A percentile compares a stretch with the other conserved stretches of the same genome.
phyloP scores from a whole-genome alignment of 2,888 invertebrate genomes.

The Lithosia quadra region DNA sequence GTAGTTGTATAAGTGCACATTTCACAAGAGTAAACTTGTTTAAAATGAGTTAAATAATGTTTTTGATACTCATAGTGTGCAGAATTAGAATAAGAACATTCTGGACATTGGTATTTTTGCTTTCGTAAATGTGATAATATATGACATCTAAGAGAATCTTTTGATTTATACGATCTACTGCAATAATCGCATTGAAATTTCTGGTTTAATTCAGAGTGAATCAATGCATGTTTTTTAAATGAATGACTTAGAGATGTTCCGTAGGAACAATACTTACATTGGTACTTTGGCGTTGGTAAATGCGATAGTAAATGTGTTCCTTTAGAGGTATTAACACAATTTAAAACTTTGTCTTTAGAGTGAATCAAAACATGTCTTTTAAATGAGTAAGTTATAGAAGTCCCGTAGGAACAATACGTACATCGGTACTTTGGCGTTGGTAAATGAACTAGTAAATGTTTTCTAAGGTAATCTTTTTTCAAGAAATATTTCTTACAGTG shows the following conservation, averaged over 20 bases:
- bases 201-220: too few relatives aligned
- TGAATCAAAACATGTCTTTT: background rate
- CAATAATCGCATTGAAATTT: too few relatives aligned
- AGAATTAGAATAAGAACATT: too few relatives aligned
- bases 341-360: background rate
- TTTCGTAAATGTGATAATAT: background rate
- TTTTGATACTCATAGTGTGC: too few relatives aligned
- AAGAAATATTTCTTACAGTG: background rate
- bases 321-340: too few relatives aligned
- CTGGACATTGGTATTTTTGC: too few relatives aligned
- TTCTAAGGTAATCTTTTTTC: background rate
- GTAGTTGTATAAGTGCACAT: too few relatives aligned
- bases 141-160: too few relatives aligned
- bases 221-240: conserved; percentile 1
- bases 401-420: background rate
- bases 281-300: background rate
- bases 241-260: background rate
- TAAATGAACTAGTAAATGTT: background rate
- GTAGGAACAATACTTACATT: conserved; percentile 5
- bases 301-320: background rate
- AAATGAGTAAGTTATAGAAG: background rate
- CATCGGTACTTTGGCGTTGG: conserved; percentile 4
- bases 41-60: too few relatives aligned
- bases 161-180: too few relatives aligned
- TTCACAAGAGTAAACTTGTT: too few relatives aligned